Evolutionary conservation across 1,140 invertebrate species (phyloP), one percentile per base, ranked within the genome.

Genomic region (Drosophila subobscura): DNA sequence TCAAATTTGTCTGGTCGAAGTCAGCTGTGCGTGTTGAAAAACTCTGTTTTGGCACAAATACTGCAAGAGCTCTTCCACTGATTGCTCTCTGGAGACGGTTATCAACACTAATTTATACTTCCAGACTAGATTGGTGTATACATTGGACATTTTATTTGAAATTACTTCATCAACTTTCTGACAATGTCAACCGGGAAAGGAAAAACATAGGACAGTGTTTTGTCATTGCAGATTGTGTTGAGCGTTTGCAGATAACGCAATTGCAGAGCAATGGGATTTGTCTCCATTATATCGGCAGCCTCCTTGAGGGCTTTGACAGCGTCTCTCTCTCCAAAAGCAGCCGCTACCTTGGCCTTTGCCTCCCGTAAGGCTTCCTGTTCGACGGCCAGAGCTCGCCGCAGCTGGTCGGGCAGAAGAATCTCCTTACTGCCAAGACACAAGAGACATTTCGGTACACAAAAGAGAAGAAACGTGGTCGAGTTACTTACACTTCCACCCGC

Each of bases 401-500:
- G 92, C 75, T 96, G 94, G 1, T 95, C 94, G 1, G 97, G 97
- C 41, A 98, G 92, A 49, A 96, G 93, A 2, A 98, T 97, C 90
- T 98, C 97, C 92, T 98, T 98, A 53, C 97, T 98, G 91, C 3
- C 0, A 2, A 33, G 29, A 10, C 3, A 33, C 29, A 33, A 37
- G 10, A 12, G 33, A 37, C 1, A 37, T 37, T 37, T 4, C 10
- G 12, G 33, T 37, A 3, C 10, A 37, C 10, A 12, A 37, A 3
- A 37, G 33, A 12, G 4, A 20, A 20, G 0, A 16, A 14, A 10
- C 2, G 23, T 1, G 16, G 25, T 2, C 12, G 7, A 6, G 16
- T n/a, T 72, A 92, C 94, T 95, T 93, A 98, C 97, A 99, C 97
- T 94, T 98, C 97, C 22, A 99, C 97, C 77, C 97, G 93, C 92